phyloP scores from a whole-genome alignment of 1,140 invertebrate genomes.

The Dinoponera quadriceps region DNA sequence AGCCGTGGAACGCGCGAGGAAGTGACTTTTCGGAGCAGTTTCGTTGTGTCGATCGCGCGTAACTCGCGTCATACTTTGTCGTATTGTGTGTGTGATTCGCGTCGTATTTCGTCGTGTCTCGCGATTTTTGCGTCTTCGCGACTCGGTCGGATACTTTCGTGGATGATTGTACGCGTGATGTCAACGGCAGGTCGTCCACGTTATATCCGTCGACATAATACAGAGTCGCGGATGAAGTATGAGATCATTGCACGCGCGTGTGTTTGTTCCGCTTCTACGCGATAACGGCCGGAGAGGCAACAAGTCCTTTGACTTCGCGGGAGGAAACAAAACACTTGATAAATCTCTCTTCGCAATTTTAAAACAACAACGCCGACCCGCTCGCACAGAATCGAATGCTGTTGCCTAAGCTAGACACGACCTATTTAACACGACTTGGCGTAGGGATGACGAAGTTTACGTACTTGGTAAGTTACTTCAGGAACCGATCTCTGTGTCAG shows the following conservation, averaged over 20 bases:
- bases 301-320: not conserved
- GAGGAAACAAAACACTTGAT: slow-evolving; percentile 30
- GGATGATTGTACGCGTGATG: not conserved
- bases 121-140: no score
- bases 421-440: not conserved
- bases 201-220: not conserved
- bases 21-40: no score
- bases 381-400: no score
- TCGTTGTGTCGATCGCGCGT: no score
- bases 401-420: not conserved
- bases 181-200: not conserved
- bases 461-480: slow-evolving; percentile 31
- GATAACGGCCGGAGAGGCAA: slow-evolving; percentile 3
- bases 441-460: not conserved
- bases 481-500: slow-evolving; percentile 1
- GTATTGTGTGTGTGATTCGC: no score
- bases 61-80: no score
- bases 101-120: no score
- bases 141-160: no score
- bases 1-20: no score
- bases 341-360: not conserved
- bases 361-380: no score
- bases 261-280: slow-evolving; percentile 26
- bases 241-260: not conserved
- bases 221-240: not conserved